Percentiles rank a stretch among this genome's conserved stretches.
phyloP scores from a whole-genome alignment of 1,140 invertebrate genomes.

The Drosophila tani region DNA sequence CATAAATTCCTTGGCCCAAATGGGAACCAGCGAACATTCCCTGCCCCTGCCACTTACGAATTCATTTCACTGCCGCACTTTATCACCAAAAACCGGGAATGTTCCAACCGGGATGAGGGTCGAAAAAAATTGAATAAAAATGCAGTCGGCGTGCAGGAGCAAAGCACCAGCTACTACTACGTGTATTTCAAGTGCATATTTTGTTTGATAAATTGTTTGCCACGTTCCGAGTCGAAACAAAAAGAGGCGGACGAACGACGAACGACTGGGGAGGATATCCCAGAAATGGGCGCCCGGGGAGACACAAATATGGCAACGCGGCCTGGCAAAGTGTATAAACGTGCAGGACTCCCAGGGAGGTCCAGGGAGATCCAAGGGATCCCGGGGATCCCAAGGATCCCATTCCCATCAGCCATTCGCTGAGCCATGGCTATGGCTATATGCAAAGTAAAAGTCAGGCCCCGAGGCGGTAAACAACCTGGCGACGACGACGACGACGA shows the following conservation, averaged over 20 bases:
- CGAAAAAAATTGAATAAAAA: conserved; percentile 74
- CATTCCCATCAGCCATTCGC: conserved; percentile 12
- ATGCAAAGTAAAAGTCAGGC: conserved; percentile 71
- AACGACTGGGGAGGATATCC: conserved; percentile 4
- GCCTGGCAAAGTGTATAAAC: conserved; percentile 69
- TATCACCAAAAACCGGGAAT: conserved; percentile 58
- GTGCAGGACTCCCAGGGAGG: conserved; percentile 25
- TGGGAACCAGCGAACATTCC: conserved; percentile 63
- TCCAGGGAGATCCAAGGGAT: conserved; percentile 6
- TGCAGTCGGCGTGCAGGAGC: conserved; percentile 61
- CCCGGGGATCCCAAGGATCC: conserved; percentile 12
- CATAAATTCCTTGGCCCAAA: conserved; percentile 69
- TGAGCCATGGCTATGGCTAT: not conserved
- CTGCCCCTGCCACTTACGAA: conserved; percentile 68
- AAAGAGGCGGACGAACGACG: conserved; percentile 15
- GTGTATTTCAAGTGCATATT: conserved; percentile 82
- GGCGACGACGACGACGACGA: conserved; percentile 41
- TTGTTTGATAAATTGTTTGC: conserved; percentile 82
- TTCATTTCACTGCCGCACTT: conserved; percentile 74
- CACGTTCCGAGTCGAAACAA: conserved; percentile 71
- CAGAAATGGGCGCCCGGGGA: conserved; percentile 71
- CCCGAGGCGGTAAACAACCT: conserved; percentile 69
- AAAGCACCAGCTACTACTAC: conserved; percentile 39
- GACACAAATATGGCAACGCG: conserved; percentile 77
- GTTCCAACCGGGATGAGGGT: conserved; percentile 1